Evolutionary conservation across 2,113 vertebrate genomes (phyloP), one percentile per base, ranked within the genome.

Genomic region (Paratilapia polleni): DNA sequence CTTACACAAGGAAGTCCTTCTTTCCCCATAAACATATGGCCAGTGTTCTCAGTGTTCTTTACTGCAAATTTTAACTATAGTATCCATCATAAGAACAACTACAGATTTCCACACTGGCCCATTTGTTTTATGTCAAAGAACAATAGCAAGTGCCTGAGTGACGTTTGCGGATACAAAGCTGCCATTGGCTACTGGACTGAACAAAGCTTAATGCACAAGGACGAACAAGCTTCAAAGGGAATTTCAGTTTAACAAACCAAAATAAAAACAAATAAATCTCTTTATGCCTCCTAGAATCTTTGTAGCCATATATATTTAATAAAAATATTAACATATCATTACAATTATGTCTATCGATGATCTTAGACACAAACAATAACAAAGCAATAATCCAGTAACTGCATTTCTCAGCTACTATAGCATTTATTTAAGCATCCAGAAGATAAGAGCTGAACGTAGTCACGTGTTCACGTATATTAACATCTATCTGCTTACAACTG

Each of bases 141-240:
- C 94, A 95, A 94, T 91, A 85, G 91, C 91, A 74, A 66, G 83
- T 17, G 87, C 2, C 36, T 36, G 62, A 20, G 78, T 94, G 91
- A 93, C 91, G 87, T 75, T 22, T 56, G 7, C 31, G 8, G 78
- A 83, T 19, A 78, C 83, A 54, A 17, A 49, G 86, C 84, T 77
- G 59, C 85, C 34, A 95, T 93, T 94, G 93, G 94, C 90, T 91
- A 80, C 62, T 36, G 70, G 49, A 49, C 52, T 54, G 92, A 92
- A 94, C 94, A 94, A 95, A 94, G 92, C 91, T 93, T 78, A 60
- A 68, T 10, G 80, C 43, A 83, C 80, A 87, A 63, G 26, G 22
- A 90, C 41, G 28, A 83, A 9, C 13, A 63, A 34, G 49, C 60
- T 80, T 62, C 61, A 77, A 84, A 81, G 24, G 12, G 1, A 26